A percentile compares a stretch with the other conserved stretches of the same genome.
These are phyloP conservation scores for Apeltes quadracus DNA, from an alignment of 2,113 vertebrate species.

Conservation along the genomic window DNA sequence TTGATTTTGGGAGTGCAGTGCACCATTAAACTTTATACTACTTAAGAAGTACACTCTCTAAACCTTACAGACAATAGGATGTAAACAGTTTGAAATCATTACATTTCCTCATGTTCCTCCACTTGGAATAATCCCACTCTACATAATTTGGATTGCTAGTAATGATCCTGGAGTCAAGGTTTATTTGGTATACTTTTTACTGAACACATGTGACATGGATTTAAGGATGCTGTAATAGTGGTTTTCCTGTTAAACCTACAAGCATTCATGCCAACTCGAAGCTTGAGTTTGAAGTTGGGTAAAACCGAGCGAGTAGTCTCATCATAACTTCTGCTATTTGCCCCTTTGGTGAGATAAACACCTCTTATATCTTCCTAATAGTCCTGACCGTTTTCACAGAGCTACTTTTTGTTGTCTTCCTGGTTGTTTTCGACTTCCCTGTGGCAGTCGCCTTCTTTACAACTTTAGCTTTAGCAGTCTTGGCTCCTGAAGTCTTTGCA, in stretches of 20 bases:
- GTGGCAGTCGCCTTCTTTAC: neutral
- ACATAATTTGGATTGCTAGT: neutral
- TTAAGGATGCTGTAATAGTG: neutral
- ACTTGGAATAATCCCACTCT: neutral
- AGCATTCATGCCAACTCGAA: slow-evolving; percentile 9
- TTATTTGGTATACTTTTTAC: neutral
- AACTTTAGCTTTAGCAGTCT: neutral
- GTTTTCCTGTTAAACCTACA: neutral
- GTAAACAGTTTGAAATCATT: neutral
- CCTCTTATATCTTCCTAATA: slow-evolving; percentile 51
- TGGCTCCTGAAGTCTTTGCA: neutral
- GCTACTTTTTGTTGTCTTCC: slow-evolving; percentile 35
- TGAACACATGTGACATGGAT: neutral
- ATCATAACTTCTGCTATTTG: neutral
- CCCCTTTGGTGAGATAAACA: neutral
- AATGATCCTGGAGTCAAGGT: neutral
- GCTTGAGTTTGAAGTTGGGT: neutral
- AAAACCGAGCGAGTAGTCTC: neutral
- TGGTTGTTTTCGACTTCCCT: slow-evolving; percentile 15
- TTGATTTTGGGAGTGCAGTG: neutral
- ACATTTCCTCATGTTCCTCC: neutral
- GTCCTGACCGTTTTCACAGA: slow-evolving; percentile 8
- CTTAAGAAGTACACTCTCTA: neutral
- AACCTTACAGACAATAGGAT: neutral
- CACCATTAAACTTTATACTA: neutral